Evolutionary conservation across 2,888 invertebrate species (phyloP), one percentile per base, ranked within the genome.

Genomic region (Drosophila limbata): DNA sequence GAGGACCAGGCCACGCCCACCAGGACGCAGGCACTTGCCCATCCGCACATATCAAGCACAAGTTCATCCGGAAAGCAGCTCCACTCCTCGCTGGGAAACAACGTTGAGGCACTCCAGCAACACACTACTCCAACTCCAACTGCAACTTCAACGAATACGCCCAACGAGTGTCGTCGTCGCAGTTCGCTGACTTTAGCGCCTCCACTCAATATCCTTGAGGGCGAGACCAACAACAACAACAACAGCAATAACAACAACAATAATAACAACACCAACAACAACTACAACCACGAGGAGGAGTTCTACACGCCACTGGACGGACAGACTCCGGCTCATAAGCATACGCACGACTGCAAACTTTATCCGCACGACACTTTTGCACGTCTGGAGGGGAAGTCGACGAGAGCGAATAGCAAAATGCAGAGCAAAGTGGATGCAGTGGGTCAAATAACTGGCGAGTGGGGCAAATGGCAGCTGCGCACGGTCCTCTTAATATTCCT

Each of bases 401-500:
- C 90, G 6, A 79, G 64, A 53, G 64, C 81, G 6, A 76, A 70
- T 21, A 67, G 1, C 13, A 92, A 91, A 78, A 92, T 92, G 92
- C 89, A 91, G 61, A 82, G 90, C 25, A 92, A 92, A 79, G 91
- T 92, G 15, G 92, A 93, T 80, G 92, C 92, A n/a, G 92, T 93
- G n/a, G 92, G 92, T 15, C 90, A 90, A 28, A 90, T 93, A 21
- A 92, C 93, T 19, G 93, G 93, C 51, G 90, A 92, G 63, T 93
- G 92, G 92, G 93, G 93, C 25, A 91, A 89, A 75, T 93, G 93
- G 93, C 93, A 93, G 69, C 68, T 93, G 42, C 90, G 93, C 48
- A 92, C 93, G 0, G 92, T 93, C 2, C 77, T 93, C 4, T 77
- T 93, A 11, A 92, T 93, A 25, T 93, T 92, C 63, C 83, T 93